phyloP scores from a whole-genome alignment of 2,888 invertebrate species.

The Agriopis aurantiaria region DNA sequence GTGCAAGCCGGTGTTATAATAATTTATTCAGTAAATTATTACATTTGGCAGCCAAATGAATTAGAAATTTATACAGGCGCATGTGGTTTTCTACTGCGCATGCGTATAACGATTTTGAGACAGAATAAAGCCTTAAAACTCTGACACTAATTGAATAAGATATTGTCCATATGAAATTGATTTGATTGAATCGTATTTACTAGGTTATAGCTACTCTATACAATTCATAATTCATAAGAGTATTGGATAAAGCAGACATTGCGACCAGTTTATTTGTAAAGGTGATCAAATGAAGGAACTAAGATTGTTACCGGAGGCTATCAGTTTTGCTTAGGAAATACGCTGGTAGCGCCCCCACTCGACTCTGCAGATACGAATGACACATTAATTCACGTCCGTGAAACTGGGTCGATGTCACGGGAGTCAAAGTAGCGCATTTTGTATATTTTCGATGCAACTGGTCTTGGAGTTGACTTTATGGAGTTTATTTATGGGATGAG shows the following conservation, averaged over 20 bases:
- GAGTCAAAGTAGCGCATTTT: constrained; percentile 6
- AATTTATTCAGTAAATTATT: too few species aligned
- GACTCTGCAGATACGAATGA: background rate
- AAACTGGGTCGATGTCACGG: constrained; percentile 28
- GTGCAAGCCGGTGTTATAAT: too few species aligned
- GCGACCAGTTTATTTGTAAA: background rate
- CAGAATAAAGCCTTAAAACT: too few species aligned
- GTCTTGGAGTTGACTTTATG: constrained; percentile 22
- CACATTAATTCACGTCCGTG: background rate
- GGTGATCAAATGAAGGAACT: background rate
- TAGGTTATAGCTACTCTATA: constrained; percentile 36
- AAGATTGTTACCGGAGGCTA: background rate
- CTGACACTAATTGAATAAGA: too few species aligned
- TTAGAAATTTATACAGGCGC: too few species aligned
- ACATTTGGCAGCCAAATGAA: too few species aligned
- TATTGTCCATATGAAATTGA: too few species aligned
- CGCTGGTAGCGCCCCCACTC: background rate
- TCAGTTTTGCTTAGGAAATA: background rate
- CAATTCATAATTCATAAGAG: constrained; percentile 13
- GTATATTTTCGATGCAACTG: constrained; percentile 28
- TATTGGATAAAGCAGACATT: constrained; percentile 19
- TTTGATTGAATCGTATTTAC: background rate
- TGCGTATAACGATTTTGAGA: too few species aligned
- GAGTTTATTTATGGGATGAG: constrained; percentile 18
- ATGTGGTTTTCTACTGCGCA: too few species aligned